Evolutionary conservation across 2,113 vertebrate species (phyloP).

Genomic region (Apodemus sylvaticus): DNA sequence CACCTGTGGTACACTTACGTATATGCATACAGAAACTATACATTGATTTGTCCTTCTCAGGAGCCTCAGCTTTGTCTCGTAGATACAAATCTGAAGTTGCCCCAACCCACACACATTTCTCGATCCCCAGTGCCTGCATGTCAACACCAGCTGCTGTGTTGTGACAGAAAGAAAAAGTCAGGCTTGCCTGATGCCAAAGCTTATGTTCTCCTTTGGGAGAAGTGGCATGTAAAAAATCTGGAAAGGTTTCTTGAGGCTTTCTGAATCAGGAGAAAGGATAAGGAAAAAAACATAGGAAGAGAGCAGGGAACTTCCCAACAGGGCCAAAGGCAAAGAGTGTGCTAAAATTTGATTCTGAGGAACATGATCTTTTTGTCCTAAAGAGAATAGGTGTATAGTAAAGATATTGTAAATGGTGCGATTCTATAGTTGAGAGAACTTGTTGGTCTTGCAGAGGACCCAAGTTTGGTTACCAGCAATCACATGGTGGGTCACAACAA

Average conservation of each 20-base stretch:
- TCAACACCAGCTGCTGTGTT: not conserved
- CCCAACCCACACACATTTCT: not conserved
- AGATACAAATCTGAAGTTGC: not conserved
- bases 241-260: not conserved
- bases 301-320: not conserved
- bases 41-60: not conserved
- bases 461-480: not conserved
- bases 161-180: not conserved
- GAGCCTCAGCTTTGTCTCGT: not conserved
- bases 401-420: not conserved
- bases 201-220: not conserved
- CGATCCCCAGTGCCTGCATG: not conserved
- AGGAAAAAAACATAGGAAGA: not conserved
- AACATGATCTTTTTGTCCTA: not conserved
- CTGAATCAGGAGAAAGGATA: not conserved
- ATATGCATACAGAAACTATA: not conserved
- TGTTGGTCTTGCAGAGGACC: not conserved
- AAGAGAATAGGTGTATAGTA: not conserved
- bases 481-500: not conserved
- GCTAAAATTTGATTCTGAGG: not conserved
- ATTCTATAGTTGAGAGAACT: too few species aligned
- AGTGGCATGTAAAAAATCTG: not conserved
- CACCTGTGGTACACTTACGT: not conserved
- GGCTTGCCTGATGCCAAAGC: not conserved
- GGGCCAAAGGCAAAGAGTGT: not conserved